Conservation (phyloP, 2,888 invertebrate species). For the Nomada goodeniana region DNA sequence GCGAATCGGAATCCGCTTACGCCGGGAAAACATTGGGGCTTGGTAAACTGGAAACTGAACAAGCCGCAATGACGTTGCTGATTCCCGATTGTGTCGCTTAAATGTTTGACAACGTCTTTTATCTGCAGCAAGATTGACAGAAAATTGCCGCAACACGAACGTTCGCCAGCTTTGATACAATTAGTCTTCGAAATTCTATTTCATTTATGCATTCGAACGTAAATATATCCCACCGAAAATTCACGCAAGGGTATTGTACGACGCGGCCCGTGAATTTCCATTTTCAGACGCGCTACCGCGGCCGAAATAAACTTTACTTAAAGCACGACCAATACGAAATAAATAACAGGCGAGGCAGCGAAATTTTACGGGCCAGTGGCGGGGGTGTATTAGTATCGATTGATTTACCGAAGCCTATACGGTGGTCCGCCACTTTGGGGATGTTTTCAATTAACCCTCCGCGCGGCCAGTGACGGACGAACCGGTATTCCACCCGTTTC, state of each 20-base stretch:
- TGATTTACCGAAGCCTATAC: slow-evolving; percentile 51
- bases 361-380: slow-evolving; percentile 1
- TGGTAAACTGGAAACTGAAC: slow-evolving; percentile 9
- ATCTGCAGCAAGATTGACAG: background rate
- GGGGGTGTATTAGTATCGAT: slow-evolving; percentile 56
- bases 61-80: background rate
- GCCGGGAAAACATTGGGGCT: background rate
- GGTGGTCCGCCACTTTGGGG: slow-evolving; percentile 47
- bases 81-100: background rate
- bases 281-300: background rate
- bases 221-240: too few relatives aligned
- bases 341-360: background rate
- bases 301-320: too few relatives aligned
- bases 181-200: too few relatives aligned
- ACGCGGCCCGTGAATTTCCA: background rate
- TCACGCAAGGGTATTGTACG: too few relatives aligned
- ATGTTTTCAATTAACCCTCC: slow-evolving; percentile 74
- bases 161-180: too few relatives aligned
- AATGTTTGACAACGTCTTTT: background rate
- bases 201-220: too few relatives aligned
- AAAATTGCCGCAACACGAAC: background rate
- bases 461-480: slow-evolving; percentile 73
- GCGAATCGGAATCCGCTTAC: background rate
- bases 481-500: slow-evolving; percentile 73
- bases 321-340: background rate